Conservation (phyloP, 2,888 invertebrate genomes). For the Phaedon cochleariae region DNA sequence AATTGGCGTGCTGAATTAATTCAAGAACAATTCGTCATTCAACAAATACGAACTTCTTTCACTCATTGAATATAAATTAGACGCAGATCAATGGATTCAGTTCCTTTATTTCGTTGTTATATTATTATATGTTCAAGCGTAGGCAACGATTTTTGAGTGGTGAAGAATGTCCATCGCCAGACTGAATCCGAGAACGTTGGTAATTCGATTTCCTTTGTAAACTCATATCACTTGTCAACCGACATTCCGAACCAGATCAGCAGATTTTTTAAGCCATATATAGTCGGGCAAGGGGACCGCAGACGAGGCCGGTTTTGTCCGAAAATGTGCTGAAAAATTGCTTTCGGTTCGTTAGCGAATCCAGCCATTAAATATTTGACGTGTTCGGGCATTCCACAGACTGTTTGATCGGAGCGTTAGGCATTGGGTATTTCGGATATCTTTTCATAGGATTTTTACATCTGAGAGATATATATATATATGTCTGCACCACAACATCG, state of each 20-base stretch:
- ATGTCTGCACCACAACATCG: no score
- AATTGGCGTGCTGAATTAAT: no score
- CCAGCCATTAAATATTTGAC: neutral
- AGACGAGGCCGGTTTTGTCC: slow-evolving; percentile 31
- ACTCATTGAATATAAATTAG: no score
- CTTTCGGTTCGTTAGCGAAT: slow-evolving; percentile 8
- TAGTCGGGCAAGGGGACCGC: slow-evolving; percentile 40
- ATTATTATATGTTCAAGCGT: no score
- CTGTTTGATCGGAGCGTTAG: neutral
- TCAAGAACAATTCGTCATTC: no score
- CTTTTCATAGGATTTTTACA: neutral
- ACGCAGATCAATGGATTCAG: neutral
- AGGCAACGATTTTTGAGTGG: neutral
- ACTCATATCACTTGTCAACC: slow-evolving; percentile 52
- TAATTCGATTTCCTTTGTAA: slow-evolving; percentile 55
- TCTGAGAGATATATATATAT: no score
- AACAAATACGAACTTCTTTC: no score
- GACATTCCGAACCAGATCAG: slow-evolving; percentile 55
- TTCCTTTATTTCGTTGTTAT: neutral
- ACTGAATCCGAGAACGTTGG: neutral
- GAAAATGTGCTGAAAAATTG: slow-evolving; percentile 34
- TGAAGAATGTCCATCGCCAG: neutral
- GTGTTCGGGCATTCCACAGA: neutral
- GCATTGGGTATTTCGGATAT: neutral
- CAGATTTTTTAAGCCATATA: slow-evolving; percentile 45